A percentile compares a stretch with the other conserved stretches of the same genome.
These are phyloP conservation scores for Neogale vison DNA, from an alignment of 2,113 vertebrate genomes.

Conservation along the genomic window DNA sequence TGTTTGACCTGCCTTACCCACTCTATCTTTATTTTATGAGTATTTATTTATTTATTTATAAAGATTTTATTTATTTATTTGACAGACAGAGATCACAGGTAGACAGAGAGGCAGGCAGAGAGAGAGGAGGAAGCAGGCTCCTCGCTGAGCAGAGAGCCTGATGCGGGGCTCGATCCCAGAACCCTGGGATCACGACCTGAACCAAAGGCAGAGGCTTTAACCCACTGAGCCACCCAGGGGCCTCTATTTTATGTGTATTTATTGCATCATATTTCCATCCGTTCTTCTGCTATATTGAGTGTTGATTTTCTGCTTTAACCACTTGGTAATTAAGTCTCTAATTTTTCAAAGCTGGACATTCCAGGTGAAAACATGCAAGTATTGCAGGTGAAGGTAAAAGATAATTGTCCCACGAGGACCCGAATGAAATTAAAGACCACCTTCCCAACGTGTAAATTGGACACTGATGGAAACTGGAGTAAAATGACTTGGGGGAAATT, in stretches of 20 bases:
- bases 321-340: neutral
- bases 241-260: neutral
- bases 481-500: slow-evolving; percentile 9
- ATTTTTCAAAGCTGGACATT: neutral
- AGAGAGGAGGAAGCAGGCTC: no score
- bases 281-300: slow-evolving; percentile 13
- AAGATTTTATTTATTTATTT: no score
- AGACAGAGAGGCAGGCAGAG: no score
- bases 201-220: no score
- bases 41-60: neutral
- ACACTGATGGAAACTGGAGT: slow-evolving; percentile 8
- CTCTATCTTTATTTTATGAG: neutral
- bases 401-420: neutral
- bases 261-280: neutral
- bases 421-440: neutral
- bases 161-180: no score
- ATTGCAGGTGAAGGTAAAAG: neutral
- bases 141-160: no score
- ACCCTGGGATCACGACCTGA: no score
- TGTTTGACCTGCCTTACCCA: neutral
- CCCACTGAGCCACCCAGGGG: no score
- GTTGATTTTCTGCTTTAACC: slow-evolving; percentile 27
- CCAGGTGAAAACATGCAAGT: neutral
- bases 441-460: neutral
- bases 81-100: no score